Base-by-base conservation (phyloP, 2,888 invertebrate species). In the Agrotis segetum region DNA sequence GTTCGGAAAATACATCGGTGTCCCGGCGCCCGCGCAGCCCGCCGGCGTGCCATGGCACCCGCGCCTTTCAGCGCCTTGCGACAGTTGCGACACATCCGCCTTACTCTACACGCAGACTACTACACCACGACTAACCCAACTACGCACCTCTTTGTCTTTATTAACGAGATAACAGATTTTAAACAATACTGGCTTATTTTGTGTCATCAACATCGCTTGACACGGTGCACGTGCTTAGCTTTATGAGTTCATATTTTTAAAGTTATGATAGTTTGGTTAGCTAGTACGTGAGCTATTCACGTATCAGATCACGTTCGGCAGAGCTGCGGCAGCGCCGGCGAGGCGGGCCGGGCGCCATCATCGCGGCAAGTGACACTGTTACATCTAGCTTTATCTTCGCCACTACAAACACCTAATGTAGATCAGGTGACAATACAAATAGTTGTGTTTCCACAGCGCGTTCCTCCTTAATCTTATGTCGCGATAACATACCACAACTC, bases 1-100 rank as follows among this genome's bases (percentile, higher is more conserved):
- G 95, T 91, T 93, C 92, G 93, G 92, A 94, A 94, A 95, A 95
- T 94, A 95, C 94, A 94, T 92, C 79, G 91, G 85, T 89, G 91
- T 88, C 88, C 86, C 86, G 87, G 85, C 79, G 85, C 72, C 71
- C 81, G 73, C 74, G 68, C 74, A 77, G 63, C 79, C 77, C 76
- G 74, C 74, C 80, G 89, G 85, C 88, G 86, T n/a, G 84, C 85
- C 81, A 77, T 75, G 84, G 86, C 89, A 88, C 74, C 82, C 76
- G 85, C 85, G 79, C 87, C 89, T 90, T 89, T 89, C 91, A 90
- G 91, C 87, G 86, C 78, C 84, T 92, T 93, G 91, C 93, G 92
- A 93, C 93, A 93, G 85, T 92, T 93, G 91, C 93, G 92, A 93
- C 93, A 93, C 85, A 89, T 91, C 91, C 90, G 89, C 87, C 85